A percentile compares a stretch with the other conserved stretches of the same genome.
phyloP scores from a whole-genome alignment of 2,113 vertebrate genomes.

The Solea solea region DNA sequence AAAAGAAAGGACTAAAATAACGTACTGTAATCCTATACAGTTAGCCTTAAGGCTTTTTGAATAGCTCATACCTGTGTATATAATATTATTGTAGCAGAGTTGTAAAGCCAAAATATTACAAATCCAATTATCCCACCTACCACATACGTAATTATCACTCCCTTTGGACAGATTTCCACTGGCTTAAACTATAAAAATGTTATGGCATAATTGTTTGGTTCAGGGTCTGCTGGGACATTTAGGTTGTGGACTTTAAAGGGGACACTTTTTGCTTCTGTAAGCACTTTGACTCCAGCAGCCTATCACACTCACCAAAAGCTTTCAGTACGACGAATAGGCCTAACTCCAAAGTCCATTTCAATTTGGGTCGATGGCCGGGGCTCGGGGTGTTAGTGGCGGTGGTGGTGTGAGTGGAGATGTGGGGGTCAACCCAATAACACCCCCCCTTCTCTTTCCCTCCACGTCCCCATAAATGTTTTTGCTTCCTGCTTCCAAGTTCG shows the following conservation, averaged over 20 bases:
- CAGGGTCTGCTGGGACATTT: conserved; percentile 23
- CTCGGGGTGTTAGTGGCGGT: conserved; percentile 15
- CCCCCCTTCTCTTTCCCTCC: conserved; percentile 27
- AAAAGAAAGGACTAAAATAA: conserved; percentile 53
- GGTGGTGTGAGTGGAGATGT: conserved; percentile 21
- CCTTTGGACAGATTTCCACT: background rate
- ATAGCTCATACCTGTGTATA: conserved; percentile 5
- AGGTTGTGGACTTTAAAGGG: conserved; percentile 25
- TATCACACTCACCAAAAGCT: conserved; percentile 27
- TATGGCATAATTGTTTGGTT: conserved; percentile 33
- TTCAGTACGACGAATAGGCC: conserved; percentile 56
- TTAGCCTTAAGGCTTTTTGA: conserved; percentile 13
- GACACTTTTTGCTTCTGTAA: conserved; percentile 43
- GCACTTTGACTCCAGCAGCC: conserved; percentile 48
- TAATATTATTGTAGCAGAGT: conserved; percentile 10
- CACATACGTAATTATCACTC: conserved; percentile 24
- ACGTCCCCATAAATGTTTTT: conserved; percentile 68
- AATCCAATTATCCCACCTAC: conserved; percentile 1
- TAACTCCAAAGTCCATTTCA: conserved; percentile 70
- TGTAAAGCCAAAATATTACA: conserved; percentile 1
- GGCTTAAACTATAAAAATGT: conserved; percentile 12
- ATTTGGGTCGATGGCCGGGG: conserved; percentile 63
- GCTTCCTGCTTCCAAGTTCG: conserved; percentile 65
- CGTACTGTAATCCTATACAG: conserved; percentile 60
- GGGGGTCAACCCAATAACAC: conserved; percentile 59